Conservation (phyloP, 2,888 invertebrate species). For the Drosophila parthenogenetica region DNA sequence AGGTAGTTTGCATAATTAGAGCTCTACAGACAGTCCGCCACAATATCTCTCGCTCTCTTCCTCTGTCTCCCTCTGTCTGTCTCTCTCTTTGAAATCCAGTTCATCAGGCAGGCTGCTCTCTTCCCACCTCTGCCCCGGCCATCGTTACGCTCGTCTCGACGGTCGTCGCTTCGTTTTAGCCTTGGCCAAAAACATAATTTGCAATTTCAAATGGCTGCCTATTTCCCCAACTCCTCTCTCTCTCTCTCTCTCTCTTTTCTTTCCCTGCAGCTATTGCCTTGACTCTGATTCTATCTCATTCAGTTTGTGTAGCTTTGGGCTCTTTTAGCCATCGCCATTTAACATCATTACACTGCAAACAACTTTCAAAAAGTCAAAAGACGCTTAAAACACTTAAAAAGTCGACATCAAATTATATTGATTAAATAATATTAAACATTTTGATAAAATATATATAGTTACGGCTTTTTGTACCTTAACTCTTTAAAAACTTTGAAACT, state of each 20-base stretch:
- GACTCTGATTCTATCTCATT: conserved; percentile 1
- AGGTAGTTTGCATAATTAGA: conserved; percentile 81
- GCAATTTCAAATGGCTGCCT: conserved; percentile 61
- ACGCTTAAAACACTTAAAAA: too few relatives aligned
- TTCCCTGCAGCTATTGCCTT: conserved; percentile 10
- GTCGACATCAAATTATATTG: too few relatives aligned
- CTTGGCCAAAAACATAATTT: conserved; percentile 70
- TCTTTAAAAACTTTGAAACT: too few relatives aligned
- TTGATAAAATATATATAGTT: too few relatives aligned
- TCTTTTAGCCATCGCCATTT: neutral
- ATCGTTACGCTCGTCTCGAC: conserved; percentile 1
- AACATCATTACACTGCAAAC: conserved; percentile 1
- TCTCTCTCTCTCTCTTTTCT: neutral
- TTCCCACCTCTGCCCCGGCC: too few relatives aligned
- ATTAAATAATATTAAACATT: too few relatives aligned
- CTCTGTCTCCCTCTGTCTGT: neutral
- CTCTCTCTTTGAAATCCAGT: neutral
- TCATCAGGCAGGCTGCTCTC: neutral
- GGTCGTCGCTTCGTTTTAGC: conserved; percentile 37
- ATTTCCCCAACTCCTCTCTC: neutral
- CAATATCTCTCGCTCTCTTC: neutral
- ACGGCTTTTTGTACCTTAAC: too few relatives aligned
- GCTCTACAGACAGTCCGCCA: conserved; percentile 36
- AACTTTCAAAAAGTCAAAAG: neutral
- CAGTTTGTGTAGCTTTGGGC: conserved; percentile 11